These are phyloP conservation scores for Rutilus rutilus DNA, from an alignment of 2,113 vertebrate genomes.

Conservation along the genomic window DNA sequence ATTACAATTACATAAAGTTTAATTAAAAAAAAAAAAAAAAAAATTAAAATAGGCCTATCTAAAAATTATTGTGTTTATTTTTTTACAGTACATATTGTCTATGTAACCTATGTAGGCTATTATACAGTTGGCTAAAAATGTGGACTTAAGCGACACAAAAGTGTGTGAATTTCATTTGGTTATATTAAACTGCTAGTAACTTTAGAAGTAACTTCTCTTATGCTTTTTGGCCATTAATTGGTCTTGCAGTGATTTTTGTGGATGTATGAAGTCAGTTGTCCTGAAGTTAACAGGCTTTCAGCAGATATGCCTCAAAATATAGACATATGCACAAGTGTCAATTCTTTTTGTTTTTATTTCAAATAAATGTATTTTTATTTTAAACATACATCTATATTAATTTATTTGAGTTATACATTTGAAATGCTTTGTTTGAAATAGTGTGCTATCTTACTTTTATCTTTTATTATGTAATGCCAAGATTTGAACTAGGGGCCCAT, in stretches of 20 bases:
- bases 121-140: not conserved
- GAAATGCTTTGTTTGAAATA: too few species aligned
- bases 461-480: not conserved
- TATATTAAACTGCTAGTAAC: not conserved
- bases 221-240: not conserved
- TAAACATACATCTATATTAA: too few species aligned
- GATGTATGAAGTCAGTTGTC: too few species aligned
- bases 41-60: not conserved
- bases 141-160: not conserved
- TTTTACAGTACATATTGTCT: not conserved
- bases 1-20: not conserved
- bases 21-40: not conserved
- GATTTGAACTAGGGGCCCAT: not conserved
- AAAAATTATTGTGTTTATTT: not conserved
- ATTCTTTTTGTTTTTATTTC: too few species aligned
- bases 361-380: too few species aligned
- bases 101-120: not conserved
- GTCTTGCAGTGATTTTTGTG: too few species aligned
- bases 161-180: not conserved
- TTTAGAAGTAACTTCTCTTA: not conserved
- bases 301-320: too few species aligned
- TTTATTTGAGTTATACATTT: too few species aligned
- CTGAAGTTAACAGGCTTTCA: too few species aligned
- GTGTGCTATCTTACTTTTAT: not conserved
- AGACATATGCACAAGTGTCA: too few species aligned